phyloP scores from a whole-genome alignment of 2,888 invertebrate species.

The Drosophila lutescens region DNA sequence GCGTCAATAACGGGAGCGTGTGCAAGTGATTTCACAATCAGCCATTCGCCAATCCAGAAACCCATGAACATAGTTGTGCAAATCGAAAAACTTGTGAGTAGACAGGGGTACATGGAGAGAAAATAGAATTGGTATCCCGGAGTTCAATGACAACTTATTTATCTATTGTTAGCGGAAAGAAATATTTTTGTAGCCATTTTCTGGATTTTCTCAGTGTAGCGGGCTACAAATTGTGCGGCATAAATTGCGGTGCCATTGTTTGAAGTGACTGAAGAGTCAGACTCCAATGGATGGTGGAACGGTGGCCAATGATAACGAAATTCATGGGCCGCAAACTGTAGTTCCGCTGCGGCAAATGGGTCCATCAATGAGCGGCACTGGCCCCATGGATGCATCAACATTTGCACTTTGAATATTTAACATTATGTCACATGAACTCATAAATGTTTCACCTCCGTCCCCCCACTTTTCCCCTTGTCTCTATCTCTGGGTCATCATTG shows the following conservation, averaged over 20 bases:
- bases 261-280: slow-evolving; percentile 27
- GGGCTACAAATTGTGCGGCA: slow-evolving; percentile 58
- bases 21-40: slow-evolving; percentile 64
- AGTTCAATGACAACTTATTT: background rate
- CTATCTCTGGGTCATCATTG: slow-evolving; percentile 10
- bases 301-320: slow-evolving; percentile 31
- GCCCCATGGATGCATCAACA: slow-evolving; percentile 23
- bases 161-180: no score
- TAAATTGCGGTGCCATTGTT: slow-evolving; percentile 61
- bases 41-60: slow-evolving; percentile 28
- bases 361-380: slow-evolving; percentile 21
- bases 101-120: slow-evolving; percentile 2
- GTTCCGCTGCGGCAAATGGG: slow-evolving; percentile 19
- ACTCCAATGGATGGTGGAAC: slow-evolving; percentile 7
- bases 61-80: slow-evolving; percentile 59
- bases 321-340: slow-evolving; percentile 65
- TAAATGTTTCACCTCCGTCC: slow-evolving; percentile 45
- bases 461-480: background rate
- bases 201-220: slow-evolving; percentile 13
- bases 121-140: background rate
- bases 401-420: slow-evolving; percentile 59
- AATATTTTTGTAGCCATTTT: no score
- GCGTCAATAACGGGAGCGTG: slow-evolving; percentile 51
- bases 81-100: slow-evolving; percentile 60
- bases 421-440: slow-evolving; percentile 49